phyloP scores from a whole-genome alignment of 1,140 invertebrate genomes.

The Melitaea cinxia region DNA sequence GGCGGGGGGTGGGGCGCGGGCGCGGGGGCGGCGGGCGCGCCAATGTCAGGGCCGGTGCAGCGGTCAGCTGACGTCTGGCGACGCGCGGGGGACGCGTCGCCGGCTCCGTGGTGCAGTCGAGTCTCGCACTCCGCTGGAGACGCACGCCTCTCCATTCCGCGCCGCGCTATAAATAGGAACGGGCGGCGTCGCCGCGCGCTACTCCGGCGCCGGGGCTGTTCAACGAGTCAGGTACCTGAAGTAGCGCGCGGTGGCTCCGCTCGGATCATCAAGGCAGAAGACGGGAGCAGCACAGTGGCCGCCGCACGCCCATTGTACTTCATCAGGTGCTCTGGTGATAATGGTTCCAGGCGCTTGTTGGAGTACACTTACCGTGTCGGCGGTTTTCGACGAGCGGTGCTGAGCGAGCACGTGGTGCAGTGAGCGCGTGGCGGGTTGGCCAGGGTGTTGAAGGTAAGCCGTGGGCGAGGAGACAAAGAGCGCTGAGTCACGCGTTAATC shows the following conservation, averaged over 20 bases:
- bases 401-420: conserved; percentile 19
- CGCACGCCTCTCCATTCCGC: conserved; percentile 49
- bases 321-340: conserved; percentile 98
- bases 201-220: conserved; percentile 80
- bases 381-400: conserved; percentile 57
- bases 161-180: conserved; percentile 60
- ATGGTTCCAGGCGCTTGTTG: conserved; percentile 96
- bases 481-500: conserved; percentile 68
- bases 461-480: conserved; percentile 61
- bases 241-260: conserved; percentile 93
- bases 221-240: conserved; percentile 97
- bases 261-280: conserved; percentile 28
- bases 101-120: conserved; percentile 66
- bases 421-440: conserved; percentile 49
- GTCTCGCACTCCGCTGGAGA: conserved; percentile 52
- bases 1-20: conserved; percentile 50
- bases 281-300: conserved; percentile 46
- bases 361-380: conserved; percentile 93
- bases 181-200: conserved; percentile 69
- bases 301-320: conserved; percentile 98
- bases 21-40: conserved; percentile 59
- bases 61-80: conserved; percentile 79
- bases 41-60: conserved; percentile 81
- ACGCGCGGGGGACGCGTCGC: conserved; percentile 68
- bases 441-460: conserved; percentile 49